These are phyloP conservation scores for Zosterops lateralis DNA, from an alignment of 2,113 vertebrate species.

Conservation along the genomic window DNA sequence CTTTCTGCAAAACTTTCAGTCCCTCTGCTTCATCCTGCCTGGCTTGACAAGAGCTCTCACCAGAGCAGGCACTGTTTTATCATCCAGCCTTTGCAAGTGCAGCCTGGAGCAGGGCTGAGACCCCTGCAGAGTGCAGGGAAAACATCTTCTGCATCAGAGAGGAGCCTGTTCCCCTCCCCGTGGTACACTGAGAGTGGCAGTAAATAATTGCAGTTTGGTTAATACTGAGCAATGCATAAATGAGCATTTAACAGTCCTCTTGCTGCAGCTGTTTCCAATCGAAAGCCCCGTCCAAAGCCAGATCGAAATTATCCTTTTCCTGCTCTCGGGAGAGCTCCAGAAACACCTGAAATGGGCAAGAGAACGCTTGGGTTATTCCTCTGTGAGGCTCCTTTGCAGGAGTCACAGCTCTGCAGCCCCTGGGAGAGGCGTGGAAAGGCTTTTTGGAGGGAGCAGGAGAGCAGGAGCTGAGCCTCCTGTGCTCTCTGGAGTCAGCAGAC, in stretches of 20 bases:
- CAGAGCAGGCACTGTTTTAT: neutral
- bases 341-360: slow-evolving; percentile 59
- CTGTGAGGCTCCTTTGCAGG: neutral
- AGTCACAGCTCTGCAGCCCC: neutral
- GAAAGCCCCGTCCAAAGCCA: slow-evolving; percentile 8
- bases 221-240: neutral
- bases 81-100: neutral
- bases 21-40: neutral
- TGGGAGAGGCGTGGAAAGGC: accelerated
- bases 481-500: neutral
- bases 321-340: slow-evolving; percentile 73
- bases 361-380: neutral
- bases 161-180: neutral
- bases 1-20: neutral
- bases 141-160: neutral
- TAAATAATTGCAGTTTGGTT: neutral
- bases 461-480: neutral
- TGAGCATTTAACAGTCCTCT: slow-evolving; percentile 43
- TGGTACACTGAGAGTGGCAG: neutral
- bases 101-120: neutral
- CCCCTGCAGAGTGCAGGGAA: neutral
- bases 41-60: neutral
- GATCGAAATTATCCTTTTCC: slow-evolving; percentile 44
- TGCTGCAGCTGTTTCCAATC: slow-evolving; percentile 69
- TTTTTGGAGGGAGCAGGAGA: neutral